Conservation (phyloP, 2,113 vertebrate genomes). For the Microcebus lehilahytsara region DNA sequence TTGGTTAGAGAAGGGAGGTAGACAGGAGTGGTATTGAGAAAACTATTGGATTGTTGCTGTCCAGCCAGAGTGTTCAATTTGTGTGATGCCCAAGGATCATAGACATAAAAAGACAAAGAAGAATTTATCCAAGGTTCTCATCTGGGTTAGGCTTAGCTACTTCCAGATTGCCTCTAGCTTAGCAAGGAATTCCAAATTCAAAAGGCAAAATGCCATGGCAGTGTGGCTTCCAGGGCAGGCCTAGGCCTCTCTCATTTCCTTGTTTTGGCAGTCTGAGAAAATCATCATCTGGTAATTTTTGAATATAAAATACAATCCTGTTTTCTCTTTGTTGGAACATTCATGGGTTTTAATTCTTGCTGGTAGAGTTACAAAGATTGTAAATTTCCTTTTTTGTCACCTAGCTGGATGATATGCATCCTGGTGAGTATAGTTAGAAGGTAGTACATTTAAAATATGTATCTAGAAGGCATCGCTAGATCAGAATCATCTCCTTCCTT, state of each 20-base stretch:
- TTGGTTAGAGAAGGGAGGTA: background rate
- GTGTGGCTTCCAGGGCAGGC: background rate
- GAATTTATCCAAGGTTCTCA: conserved; percentile 39
- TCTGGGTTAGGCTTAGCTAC: conserved; percentile 9
- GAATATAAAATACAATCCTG: background rate
- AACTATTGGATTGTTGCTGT: background rate
- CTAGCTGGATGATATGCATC: background rate
- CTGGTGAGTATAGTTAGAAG: background rate
- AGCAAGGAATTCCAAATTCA: conserved; percentile 8
- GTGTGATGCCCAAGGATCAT: background rate
- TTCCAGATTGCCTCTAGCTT: background rate
- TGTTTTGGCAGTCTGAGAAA: conserved; percentile 22
- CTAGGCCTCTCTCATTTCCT: background rate
- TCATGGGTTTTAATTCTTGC: conserved; percentile 36
- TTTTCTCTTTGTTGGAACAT: background rate
- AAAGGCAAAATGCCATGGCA: conserved; percentile 19
- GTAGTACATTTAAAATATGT: background rate
- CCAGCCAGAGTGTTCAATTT: conserved; percentile 33
- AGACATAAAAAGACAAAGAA: conserved; percentile 11
- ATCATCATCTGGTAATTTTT: conserved; percentile 19
- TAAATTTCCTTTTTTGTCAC: background rate
- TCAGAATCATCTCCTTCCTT: background rate
- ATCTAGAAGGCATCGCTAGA: background rate
- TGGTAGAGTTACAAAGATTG: background rate
- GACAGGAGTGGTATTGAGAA: background rate